A percentile compares a stretch with the other conserved stretches of the same genome.
phyloP scores from a whole-genome alignment of 2,797 vertebrate genomes.

The Jordanella pulchra region DNA sequence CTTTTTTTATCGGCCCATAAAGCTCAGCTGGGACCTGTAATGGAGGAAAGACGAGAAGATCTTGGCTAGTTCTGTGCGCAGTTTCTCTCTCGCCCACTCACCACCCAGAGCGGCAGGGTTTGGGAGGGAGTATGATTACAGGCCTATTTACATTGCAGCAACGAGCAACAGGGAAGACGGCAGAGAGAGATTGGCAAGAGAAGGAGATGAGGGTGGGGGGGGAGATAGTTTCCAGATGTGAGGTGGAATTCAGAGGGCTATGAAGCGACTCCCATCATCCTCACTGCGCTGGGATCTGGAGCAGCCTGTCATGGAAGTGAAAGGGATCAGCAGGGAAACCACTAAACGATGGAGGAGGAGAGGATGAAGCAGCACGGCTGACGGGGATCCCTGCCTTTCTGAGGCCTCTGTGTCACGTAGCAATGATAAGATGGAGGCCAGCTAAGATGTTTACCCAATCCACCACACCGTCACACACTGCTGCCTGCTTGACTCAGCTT shows the following conservation, averaged over 20 bases:
- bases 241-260: constrained; percentile 64
- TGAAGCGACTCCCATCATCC: constrained; percentile 40
- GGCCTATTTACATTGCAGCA: constrained; percentile 72
- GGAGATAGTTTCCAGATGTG: constrained; percentile 77
- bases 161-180: constrained; percentile 38
- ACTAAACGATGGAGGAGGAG: constrained; percentile 31
- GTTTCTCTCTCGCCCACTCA: constrained; percentile 24
- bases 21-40: constrained; percentile 45
- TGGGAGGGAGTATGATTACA: constrained; percentile 64
- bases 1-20: constrained; percentile 42
- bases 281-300: constrained; percentile 31
- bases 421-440: no score
- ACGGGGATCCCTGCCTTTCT: neutral
- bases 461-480: neutral
- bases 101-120: constrained; percentile 46
- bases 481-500: neutral
- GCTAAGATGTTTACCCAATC: neutral
- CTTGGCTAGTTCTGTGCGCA: constrained; percentile 5
- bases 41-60: constrained; percentile 25
- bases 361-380: constrained; percentile 35
- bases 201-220: constrained; percentile 23
- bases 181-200: constrained; percentile 27
- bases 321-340: constrained; percentile 41
- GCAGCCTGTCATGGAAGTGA: constrained; percentile 46
- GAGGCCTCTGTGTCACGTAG: neutral